Evolutionary conservation across 2,888 invertebrate genomes (phyloP), one percentile per base, ranked within the genome.

Genomic region (Synergus japonicus): DNA sequence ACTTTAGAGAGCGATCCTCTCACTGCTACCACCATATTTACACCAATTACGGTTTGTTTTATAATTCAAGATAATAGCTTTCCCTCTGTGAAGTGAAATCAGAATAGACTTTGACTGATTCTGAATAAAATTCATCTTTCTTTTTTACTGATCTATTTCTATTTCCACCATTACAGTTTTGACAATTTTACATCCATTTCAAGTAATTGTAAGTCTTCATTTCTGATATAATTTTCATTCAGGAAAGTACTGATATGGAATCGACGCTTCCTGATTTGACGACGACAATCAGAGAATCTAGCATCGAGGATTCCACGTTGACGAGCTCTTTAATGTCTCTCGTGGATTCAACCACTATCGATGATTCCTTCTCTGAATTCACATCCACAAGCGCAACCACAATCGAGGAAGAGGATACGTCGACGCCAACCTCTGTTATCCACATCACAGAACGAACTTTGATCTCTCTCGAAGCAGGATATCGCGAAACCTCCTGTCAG

Each of bases 341-440:
- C 43, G 81, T 82, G 58, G 82, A 87, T 64, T 81, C 84, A 18
- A 87, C 86, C 60, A 87, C 85, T 60, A 81, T 85, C 54, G 85
- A 84, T 78, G 86, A 87, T 81, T 85, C 85, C 37, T 78, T 78
- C 73, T 54, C 73, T 22, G 85, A 85, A 82, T 80, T 84, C 10
- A 84, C 85, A 54, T 85, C 87, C 37, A 76, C 63, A 83, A 65
- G 65, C 43, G 58, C 67, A 63, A 82, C 82, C 43, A 78, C 80
- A 79, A 85, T 63, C 79, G 67, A 76, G 58, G 82, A 81, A 66
- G 83, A 83, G 18, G 82, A 79, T 78, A 82, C 80, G 76, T 78
- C 81, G 78, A 43, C 81, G 63, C 43, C 67, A 41, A 69, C 78
- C 64, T 29, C 77, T 65, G 78, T 63, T 60, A 69, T 78, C 9